Evolutionary conservation across 1,140 invertebrate species (phyloP).

Genomic region (Saccostrea echinata): DNA sequence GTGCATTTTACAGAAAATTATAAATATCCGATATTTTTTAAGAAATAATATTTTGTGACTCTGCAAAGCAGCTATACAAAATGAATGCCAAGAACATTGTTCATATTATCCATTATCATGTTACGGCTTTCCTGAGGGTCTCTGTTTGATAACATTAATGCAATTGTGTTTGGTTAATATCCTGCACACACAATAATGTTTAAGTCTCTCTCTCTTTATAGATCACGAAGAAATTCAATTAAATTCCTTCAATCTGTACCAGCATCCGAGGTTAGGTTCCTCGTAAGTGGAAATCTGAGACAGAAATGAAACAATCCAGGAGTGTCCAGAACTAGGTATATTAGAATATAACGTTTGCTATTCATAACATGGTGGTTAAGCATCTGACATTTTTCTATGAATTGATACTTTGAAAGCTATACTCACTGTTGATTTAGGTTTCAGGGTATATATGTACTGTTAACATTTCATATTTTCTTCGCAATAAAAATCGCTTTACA

Average conservation of each 20-base stretch:
- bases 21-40: too few species aligned
- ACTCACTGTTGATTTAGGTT: not conserved
- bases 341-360: too few species aligned
- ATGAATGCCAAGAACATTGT: too few species aligned
- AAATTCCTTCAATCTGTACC: not conserved
- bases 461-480: too few species aligned
- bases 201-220: not conserved
- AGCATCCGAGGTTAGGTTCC: not conserved
- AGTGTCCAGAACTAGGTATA: not conserved
- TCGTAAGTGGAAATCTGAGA: not conserved
- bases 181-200: not conserved
- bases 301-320: not conserved
- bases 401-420: not conserved
- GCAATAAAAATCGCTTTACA: too few species aligned
- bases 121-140: not conserved
- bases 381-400: not conserved
- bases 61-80: too few species aligned
- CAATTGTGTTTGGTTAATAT: not conserved
- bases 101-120: not conserved
- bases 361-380: not conserved
- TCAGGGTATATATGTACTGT: not conserved
- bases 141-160: conserved; percentile 17
- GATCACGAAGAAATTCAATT: not conserved
- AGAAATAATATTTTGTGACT: too few species aligned
- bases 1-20: too few species aligned